These are phyloP conservation scores for Eustalomyia histrio DNA, from an alignment of 2,888 invertebrate genomes.

Conservation along the genomic window DNA sequence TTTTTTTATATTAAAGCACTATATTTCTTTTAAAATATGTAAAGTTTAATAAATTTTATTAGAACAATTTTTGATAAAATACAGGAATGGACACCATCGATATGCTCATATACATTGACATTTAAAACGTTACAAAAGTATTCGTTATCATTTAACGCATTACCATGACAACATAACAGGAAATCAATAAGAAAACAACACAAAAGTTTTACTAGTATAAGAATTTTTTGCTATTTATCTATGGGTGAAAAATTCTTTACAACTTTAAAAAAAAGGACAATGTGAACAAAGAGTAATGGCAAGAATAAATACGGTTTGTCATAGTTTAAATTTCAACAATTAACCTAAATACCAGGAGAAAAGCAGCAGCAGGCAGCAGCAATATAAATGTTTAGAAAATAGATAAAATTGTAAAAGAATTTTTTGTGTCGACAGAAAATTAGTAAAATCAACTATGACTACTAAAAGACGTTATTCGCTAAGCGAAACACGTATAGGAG, in stretches of 20 bases:
- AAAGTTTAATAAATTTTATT: no score
- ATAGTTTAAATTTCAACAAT: constrained; percentile 53
- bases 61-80: no score
- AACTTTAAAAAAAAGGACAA: constrained; percentile 52
- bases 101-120: constrained; percentile 54
- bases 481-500: constrained; percentile 68
- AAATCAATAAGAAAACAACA: constrained; percentile 60
- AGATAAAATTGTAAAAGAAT: constrained; percentile 25
- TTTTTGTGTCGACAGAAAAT: background rate
- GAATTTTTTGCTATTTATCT: constrained; percentile 53
- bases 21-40: no score
- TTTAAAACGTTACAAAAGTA: constrained; percentile 32
- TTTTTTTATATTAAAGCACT: no score
- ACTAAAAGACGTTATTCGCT: constrained; percentile 60
- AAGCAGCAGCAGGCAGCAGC: constrained; percentile 10
- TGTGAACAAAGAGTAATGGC: constrained; percentile 29
- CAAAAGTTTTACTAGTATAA: constrained; percentile 33
- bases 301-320: constrained; percentile 23
- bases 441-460: constrained; percentile 20
- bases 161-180: constrained; percentile 42
- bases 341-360: constrained; percentile 57
- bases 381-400: constrained; percentile 29
- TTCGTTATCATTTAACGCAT: constrained; percentile 35
- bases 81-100: no score
- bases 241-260: constrained; percentile 34